Evolutionary conservation across 2,113 vertebrate genomes (phyloP), one percentile per base, ranked within the genome.

Genomic region (Trinectes maculatus): DNA sequence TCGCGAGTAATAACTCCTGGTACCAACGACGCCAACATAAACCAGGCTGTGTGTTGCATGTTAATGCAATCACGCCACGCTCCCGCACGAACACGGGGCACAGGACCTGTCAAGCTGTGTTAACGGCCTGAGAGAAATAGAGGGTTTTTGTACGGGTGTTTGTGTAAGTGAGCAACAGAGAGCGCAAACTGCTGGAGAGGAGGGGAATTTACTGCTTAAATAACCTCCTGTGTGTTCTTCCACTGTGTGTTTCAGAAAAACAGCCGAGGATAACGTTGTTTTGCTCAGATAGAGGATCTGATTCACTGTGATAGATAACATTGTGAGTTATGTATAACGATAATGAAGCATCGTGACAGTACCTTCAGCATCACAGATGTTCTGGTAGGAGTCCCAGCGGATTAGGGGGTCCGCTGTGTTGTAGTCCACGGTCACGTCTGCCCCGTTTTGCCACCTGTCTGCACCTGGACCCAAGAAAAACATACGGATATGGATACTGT

Each of bases 351-450:
- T 34, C 29, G 22, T 18, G 15, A 43, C 87, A 84, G 39, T 90
- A 98, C 96, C 95, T 95, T 97, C 96, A 1, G 92, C 92, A 4
- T 94, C 94, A 8, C 89, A 89, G 55, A 96, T 84, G 80, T 96
- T 95, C 91, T 96, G 94, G 22, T 98, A 98, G 0, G 97, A 98
- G 88, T 98, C 94, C 96, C 96, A 97, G 76, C 94, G 93, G 71
- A 93, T 94, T 36, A 99, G 84, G 1, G 96, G 94, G 80, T 97
- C 95, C 3, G 94, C 83, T 0, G 90, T 94, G 82, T 93, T 95
- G 89, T 94, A 96, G 80, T 99, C 96, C 81, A 97, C 92, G 0
- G 86, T 91, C 53, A 98, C 92, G 29, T 94, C 90, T 0, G 87
- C 87, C 16, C 94, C 93, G n/a, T 94, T 95, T 58, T 94, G 92